These are phyloP conservation scores for Yponomeuta malinellus DNA, from an alignment of 2,888 invertebrate genomes.

Conservation along the genomic window DNA sequence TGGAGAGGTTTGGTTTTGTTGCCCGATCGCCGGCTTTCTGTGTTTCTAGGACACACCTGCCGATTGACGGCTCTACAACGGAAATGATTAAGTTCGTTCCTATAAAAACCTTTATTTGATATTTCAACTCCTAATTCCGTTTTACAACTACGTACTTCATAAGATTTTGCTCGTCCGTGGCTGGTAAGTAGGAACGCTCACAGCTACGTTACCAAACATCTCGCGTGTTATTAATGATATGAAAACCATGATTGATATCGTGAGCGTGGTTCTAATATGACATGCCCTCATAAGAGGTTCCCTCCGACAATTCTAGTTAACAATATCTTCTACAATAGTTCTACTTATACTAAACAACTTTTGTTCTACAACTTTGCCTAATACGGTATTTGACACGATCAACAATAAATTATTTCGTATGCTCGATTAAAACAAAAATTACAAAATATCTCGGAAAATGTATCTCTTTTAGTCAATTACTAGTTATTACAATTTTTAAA, in stretches of 20 bases:
- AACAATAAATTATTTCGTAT: too few relatives aligned
- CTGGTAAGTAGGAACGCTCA: not conserved
- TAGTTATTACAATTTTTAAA: too few relatives aligned
- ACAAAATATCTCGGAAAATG: too few relatives aligned
- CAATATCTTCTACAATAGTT: too few relatives aligned
- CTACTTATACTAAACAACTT: too few relatives aligned
- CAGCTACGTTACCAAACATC: not conserved
- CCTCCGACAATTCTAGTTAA: not conserved
- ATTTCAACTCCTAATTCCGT: too few relatives aligned
- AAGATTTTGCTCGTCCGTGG: not conserved
- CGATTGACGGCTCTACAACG: not conserved
- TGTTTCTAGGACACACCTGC: not conserved
- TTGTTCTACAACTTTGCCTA: too few relatives aligned
- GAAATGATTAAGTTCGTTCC: too few relatives aligned
- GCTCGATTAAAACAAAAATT: too few relatives aligned
- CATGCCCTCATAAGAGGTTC: not conserved
- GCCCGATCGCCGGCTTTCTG: not conserved
- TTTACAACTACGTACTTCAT: not conserved
- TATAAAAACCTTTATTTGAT: too few relatives aligned
- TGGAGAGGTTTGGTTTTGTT: not conserved
- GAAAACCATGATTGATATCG: slow-evolving; percentile 1
- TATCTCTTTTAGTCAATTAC: too few relatives aligned
- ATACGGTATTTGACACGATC: too few relatives aligned
- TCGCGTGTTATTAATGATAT: not conserved
- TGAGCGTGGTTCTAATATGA: not conserved